Percentiles rank a stretch among this genome's conserved stretches.
Conservation (phyloP, 2,113 vertebrate species). For the Sula dactylatra region DNA sequence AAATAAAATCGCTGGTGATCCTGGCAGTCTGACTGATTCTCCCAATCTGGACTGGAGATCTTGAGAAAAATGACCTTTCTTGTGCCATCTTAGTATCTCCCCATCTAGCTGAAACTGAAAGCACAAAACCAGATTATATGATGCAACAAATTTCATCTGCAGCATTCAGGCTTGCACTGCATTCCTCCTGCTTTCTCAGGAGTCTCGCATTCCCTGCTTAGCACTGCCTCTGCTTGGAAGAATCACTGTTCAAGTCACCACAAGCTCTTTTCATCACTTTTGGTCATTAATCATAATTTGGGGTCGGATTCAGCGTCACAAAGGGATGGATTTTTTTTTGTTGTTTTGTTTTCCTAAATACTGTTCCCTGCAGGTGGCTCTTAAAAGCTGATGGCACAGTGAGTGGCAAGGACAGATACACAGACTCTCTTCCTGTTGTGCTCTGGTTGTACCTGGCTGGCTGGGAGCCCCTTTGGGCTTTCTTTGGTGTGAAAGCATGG, state of each 20-base stretch:
- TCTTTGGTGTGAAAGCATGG: not conserved
- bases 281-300: not conserved
- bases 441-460: not conserved
- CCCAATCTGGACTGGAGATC: not conserved
- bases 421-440: not conserved
- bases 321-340: not conserved
- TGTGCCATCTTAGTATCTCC: not conserved
- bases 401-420: not conserved
- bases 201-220: not conserved
- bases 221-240: not conserved
- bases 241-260: not conserved
- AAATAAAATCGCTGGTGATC: not conserved
- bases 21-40: not conserved
- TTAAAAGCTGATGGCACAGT: not conserved
- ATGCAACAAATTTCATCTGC: slow-evolving; percentile 6
- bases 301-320: not conserved
- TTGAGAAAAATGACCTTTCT: not conserved
- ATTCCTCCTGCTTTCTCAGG: slow-evolving; percentile 20
- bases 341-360: not conserved
- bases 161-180: not conserved
- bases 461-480: not conserved
- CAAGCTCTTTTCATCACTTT: not conserved
- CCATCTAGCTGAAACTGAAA: not conserved
- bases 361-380: not conserved
- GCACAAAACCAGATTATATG: not conserved